Base-by-base conservation (phyloP, 2,797 vertebrate species). In the Arvicola amphibius region DNA sequence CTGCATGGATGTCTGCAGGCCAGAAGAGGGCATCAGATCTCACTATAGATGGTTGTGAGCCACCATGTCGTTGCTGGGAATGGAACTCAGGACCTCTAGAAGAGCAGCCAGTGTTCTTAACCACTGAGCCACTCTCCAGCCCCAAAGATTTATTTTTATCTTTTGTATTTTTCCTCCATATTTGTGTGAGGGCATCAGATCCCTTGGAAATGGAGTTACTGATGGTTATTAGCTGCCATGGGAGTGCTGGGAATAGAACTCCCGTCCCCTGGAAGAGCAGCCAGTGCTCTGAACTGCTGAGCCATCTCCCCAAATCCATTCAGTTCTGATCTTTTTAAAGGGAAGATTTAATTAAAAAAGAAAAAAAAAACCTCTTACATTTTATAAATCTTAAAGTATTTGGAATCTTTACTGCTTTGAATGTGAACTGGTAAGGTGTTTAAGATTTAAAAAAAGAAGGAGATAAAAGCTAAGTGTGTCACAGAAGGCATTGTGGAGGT, bases 401-500 rank as follows among this genome's bases (percentile, higher is more conserved):
- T 34, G 32, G n/a, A 88, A 90, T 46, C 88, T 84, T 83, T 46
- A 10, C 34, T 32, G 34, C 37, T 59, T 90, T 80, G 59, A 69
- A 34, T 40, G 7, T 37, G 85, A 51, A 67, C 37, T 61, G 29
- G 56, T 56, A 51, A 23, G 65, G 32, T 67, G 32, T 67, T 61
- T 14, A n/a, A 69, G 32, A 69, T n/a, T 69, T 69, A 53, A 65
- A 65, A 34, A 10, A n/a, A n/a, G 32, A 17, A 32, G 13, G 7
- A 56, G 14, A 11, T 37, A 69, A 86, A 29, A 32, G 51, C 48
- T 56, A 8, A 2, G 6, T 27, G 23, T 69, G 59, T 79, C 51
- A 8, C 1, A 1, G 61, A 14, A 40, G 27, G 6, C 19, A 21
- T 23, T 27, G 0, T 0, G 2, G 32, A 21, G 34, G 19, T 34